phyloP scores from a whole-genome alignment of 2,797 vertebrate species.

The Oreochromis grahami region DNA sequence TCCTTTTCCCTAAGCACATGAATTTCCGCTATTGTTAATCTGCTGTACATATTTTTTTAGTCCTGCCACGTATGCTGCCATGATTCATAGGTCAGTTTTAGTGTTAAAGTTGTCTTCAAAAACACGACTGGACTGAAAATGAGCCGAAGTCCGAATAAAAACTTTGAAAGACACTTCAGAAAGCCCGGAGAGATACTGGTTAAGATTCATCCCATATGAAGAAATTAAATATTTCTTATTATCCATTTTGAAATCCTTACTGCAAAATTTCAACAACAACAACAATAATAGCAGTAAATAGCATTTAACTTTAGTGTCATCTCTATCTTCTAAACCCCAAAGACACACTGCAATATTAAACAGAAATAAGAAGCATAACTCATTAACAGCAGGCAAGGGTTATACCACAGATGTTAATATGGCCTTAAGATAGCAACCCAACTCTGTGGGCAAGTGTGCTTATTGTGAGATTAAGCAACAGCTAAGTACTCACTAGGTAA shows the following conservation, averaged over 20 bases:
- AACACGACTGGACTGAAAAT: not conserved
- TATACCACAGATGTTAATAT: not conserved
- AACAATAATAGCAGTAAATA: not conserved
- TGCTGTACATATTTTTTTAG: not conserved
- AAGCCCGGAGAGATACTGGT: not conserved
- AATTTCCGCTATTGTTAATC: not conserved
- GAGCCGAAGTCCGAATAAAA: not conserved
- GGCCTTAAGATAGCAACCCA: not conserved
- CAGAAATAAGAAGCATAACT: not conserved
- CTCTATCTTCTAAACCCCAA: not conserved
- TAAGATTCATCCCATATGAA: not conserved
- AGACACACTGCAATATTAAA: not conserved
- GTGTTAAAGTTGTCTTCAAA: not conserved
- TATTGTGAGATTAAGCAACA: slow-evolving; percentile 32
- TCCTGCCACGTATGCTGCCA: not conserved
- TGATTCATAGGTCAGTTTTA: not conserved
- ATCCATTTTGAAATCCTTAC: not conserved
- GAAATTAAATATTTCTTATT: not conserved
- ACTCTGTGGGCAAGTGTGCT: not conserved
- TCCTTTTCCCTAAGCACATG: not conserved
- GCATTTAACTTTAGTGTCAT: fast-evolving
- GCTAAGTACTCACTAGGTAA: slow-evolving; percentile 32
- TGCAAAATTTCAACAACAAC: not conserved
- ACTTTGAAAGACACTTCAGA: not conserved
- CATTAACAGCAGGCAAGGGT: not conserved